Conservation (phyloP, 2,888 invertebrate species). For the Harpalus rubripes region DNA sequence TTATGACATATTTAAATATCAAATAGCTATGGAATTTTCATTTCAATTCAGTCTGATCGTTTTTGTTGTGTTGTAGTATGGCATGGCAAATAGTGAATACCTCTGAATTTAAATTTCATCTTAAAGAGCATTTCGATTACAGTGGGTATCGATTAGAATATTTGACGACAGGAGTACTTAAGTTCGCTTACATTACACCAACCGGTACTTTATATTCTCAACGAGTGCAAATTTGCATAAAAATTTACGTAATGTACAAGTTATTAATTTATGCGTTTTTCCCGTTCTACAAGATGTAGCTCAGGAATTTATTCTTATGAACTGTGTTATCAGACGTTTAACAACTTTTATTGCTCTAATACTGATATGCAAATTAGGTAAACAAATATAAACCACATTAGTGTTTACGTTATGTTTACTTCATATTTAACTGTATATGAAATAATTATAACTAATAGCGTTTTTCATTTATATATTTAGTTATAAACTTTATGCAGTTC, state of each 20-base stretch:
- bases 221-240: slow-evolving; percentile 29
- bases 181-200: slow-evolving; percentile 7
- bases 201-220: slow-evolving; percentile 31
- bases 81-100: not conserved
- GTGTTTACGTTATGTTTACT: too few species aligned
- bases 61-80: too few species aligned
- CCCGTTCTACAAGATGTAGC: slow-evolving; percentile 18
- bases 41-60: too few species aligned
- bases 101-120: not conserved
- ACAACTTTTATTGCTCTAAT: not conserved
- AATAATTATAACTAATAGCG: too few species aligned
- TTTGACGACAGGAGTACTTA: not conserved
- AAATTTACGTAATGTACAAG: slow-evolving; percentile 37
- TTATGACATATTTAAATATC: too few species aligned
- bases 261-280: slow-evolving; percentile 49
- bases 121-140: not conserved
- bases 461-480: too few species aligned
- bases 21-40: too few species aligned
- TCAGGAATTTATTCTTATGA: not conserved
- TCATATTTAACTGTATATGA: too few species aligned
- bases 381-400: not conserved
- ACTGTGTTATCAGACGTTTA: not conserved
- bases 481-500: too few species aligned
- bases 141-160: not conserved
- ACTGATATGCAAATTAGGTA: not conserved